phyloP scores from a whole-genome alignment of 2,888 invertebrate species.

The Homarus gammarus region DNA sequence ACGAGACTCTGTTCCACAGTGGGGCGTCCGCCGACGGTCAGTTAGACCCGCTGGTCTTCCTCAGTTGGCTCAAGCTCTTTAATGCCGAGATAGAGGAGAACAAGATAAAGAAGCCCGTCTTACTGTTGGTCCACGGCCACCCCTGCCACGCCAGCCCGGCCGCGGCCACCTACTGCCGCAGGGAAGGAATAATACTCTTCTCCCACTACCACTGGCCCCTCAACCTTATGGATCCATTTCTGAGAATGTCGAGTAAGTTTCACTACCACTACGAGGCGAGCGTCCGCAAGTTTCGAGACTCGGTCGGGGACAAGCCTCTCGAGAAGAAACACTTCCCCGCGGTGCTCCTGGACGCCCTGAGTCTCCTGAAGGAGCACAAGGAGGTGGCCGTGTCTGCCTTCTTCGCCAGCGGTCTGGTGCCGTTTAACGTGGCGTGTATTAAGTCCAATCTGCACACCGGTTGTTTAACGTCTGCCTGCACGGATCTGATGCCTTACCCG shows the following conservation, averaged over 20 bases:
- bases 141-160: slow-evolving; percentile 27
- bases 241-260: neutral
- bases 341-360: neutral
- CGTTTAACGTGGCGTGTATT: neutral
- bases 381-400: neutral
- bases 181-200: slow-evolving; percentile 7
- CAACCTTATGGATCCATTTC: slow-evolving; percentile 41
- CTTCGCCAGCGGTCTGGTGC: neutral
- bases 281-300: neutral
- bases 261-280: neutral
- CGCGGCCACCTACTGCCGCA: neutral
- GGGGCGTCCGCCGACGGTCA: neutral
- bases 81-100: neutral
- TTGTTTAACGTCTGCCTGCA: too few species aligned
- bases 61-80: slow-evolving; percentile 20
- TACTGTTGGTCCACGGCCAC: slow-evolving; percentile 33
- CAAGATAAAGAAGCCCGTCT: slow-evolving; percentile 7
- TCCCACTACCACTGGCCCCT: slow-evolving; percentile 36
- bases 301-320: neutral
- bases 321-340: neutral
- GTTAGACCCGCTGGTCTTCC: slow-evolving; percentile 29
- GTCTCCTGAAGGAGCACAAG: neutral
- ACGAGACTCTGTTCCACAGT: neutral
- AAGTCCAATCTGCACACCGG: too few species aligned
- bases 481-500: too few species aligned